A percentile compares a stretch with the other conserved stretches of the same genome.
Evolutionary conservation across 2,113 vertebrate species (phyloP).

Genomic region (Hippopotamus amphibius): DNA sequence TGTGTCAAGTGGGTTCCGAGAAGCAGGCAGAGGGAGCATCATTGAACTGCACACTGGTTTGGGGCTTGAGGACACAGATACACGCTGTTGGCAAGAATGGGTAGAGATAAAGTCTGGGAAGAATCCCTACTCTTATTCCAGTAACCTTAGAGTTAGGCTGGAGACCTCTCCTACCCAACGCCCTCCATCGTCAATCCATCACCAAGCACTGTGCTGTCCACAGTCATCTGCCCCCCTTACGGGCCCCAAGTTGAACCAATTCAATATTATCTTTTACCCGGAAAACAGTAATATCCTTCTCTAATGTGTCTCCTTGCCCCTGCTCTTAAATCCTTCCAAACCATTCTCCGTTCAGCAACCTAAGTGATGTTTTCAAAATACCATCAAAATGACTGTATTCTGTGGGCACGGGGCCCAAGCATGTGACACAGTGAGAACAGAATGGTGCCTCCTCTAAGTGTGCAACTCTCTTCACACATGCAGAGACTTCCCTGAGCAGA

Average conservation of each 20-base stretch:
- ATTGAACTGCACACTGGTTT: background rate
- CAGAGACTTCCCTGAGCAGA: background rate
- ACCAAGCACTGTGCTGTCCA: background rate
- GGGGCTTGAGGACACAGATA: background rate
- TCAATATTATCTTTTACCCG: background rate
- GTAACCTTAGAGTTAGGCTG: background rate
- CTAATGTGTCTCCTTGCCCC: background rate
- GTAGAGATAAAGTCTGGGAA: background rate
- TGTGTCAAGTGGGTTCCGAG: background rate
- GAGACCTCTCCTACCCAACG: background rate
- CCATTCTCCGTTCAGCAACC: background rate
- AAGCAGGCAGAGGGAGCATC: background rate
- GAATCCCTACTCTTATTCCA: background rate
- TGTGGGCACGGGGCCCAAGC: background rate
- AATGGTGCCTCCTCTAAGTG: too few species aligned
- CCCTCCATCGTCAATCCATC: background rate
- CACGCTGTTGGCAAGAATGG: background rate
- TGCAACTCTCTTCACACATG: background rate
- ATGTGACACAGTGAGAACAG: fast-evolving
- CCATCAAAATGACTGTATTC: background rate
- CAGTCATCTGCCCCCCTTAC: background rate
- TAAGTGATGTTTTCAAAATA: conserved; percentile 6
- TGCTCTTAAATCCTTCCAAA: background rate
- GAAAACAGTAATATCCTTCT: background rate
- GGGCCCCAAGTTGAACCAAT: background rate